These are phyloP conservation scores for Pseudoatta argentina DNA, from an alignment of 1,140 invertebrate genomes.

Conservation along the genomic window DNA sequence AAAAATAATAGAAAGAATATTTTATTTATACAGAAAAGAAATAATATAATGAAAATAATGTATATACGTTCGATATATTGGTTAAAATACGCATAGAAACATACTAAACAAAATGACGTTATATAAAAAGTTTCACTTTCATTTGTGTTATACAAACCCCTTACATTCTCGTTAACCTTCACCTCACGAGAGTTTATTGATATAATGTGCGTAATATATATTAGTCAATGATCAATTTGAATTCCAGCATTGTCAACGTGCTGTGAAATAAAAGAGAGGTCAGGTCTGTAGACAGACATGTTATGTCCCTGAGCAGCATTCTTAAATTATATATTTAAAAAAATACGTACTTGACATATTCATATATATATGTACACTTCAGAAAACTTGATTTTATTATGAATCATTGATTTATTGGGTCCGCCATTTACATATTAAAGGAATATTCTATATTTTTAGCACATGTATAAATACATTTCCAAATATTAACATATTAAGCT, in stretches of 20 bases:
- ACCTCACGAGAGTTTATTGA: slow-evolving; percentile 45
- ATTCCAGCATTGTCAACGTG: slow-evolving; percentile 33
- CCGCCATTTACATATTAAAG: neutral
- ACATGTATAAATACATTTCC: neutral
- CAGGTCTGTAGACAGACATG: slow-evolving; percentile 19
- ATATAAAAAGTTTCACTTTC: neutral
- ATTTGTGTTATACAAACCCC: neutral
- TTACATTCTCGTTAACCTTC: neutral
- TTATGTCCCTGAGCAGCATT: neutral
- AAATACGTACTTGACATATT: neutral
- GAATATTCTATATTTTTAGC: neutral
- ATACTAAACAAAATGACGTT: neutral
- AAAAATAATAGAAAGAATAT: neutral
- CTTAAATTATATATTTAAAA: neutral
- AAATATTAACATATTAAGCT: neutral
- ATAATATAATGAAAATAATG: neutral
- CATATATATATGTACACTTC: neutral
- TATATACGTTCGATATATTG: neutral
- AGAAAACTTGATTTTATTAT: neutral
- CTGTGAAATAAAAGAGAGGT: neutral
- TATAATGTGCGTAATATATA: slow-evolving; percentile 36
- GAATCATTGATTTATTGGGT: neutral
- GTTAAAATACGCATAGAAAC: neutral
- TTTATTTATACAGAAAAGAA: neutral
- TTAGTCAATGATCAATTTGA: slow-evolving; percentile 47